These are phyloP conservation scores for Catamblyrhynchus diadema DNA, from an alignment of 2,797 vertebrate species.

Conservation along the genomic window DNA sequence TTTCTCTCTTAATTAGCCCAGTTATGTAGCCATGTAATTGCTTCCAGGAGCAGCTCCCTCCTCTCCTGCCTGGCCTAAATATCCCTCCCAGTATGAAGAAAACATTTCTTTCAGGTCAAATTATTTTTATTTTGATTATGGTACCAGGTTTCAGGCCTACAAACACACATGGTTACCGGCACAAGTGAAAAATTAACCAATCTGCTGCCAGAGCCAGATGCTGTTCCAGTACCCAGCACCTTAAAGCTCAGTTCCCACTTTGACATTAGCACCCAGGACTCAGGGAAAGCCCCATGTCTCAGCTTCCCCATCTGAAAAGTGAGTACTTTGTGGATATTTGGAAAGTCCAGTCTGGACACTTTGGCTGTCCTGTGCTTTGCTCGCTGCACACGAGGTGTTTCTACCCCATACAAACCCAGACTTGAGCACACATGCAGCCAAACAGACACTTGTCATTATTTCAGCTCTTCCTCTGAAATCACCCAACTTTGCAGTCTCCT, in stretches of 20 bases:
- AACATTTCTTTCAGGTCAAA: constrained; percentile 43
- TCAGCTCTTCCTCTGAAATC: neutral
- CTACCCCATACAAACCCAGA: fast-evolving
- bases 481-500: neutral
- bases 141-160: neutral
- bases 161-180: neutral
- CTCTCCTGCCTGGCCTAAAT: constrained; percentile 40
- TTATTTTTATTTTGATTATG: constrained; percentile 27
- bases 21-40: constrained; percentile 47
- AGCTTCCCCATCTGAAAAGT: neutral
- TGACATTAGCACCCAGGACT: neutral
- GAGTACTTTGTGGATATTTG: neutral
- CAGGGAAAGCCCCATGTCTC: fast-evolving
- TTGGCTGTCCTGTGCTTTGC: neutral
- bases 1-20: constrained; percentile 46
- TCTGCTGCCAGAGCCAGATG: neutral
- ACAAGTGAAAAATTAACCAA: neutral
- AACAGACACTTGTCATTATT: neutral
- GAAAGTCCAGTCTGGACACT: neutral
- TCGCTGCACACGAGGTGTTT: neutral
- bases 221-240: neutral
- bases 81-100: constrained; percentile 18
- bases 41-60: constrained; percentile 8
- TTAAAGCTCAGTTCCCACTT: neutral
- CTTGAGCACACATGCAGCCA: neutral